A percentile compares a stretch with the other conserved stretches of the same genome.
Conservation (phyloP, 2,888 invertebrate species). For the Dromius quadrimaculatus region DNA sequence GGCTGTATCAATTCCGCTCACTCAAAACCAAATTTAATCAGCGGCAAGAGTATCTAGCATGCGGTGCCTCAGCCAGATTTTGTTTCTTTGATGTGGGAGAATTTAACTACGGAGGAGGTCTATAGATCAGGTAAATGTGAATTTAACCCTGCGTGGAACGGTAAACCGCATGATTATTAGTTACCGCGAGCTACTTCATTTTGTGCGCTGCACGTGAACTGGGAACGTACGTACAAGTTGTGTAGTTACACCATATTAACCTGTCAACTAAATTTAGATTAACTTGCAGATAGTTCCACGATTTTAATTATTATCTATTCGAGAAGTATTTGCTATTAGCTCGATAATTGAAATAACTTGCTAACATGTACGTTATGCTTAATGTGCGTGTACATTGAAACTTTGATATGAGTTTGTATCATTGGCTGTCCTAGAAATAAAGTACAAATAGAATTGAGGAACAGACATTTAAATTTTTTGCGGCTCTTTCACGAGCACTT, state of each 20-base stretch:
- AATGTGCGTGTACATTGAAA: too few species aligned
- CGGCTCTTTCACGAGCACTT: too few species aligned
- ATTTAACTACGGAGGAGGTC: conserved; percentile 30
- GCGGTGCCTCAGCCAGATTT: neutral
- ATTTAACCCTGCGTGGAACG: conserved; percentile 27
- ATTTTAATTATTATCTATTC: conserved; percentile 23
- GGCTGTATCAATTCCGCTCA: conserved; percentile 49
- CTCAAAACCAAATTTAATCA: conserved; percentile 52
- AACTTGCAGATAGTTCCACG: conserved; percentile 3
- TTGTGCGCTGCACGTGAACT: neutral
- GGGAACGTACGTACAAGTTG: neutral
- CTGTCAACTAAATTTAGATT: conserved; percentile 7
- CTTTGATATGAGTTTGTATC: too few species aligned
- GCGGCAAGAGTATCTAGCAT: conserved; percentile 20
- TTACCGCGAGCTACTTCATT: conserved; percentile 2
- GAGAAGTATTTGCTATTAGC: neutral
- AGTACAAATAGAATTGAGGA: too few species aligned
- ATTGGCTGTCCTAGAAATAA: too few species aligned
- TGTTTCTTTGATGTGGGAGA: conserved; percentile 49
- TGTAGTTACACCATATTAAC: neutral
- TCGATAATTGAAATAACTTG: conserved; percentile 1
- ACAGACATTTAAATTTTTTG: too few species aligned
- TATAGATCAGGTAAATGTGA: conserved; percentile 44
- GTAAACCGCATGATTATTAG: conserved; percentile 44
- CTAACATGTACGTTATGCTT: too few species aligned